These are phyloP conservation scores for Pararge aegeria DNA, from an alignment of 1,140 invertebrate genomes.

Conservation along the genomic window DNA sequence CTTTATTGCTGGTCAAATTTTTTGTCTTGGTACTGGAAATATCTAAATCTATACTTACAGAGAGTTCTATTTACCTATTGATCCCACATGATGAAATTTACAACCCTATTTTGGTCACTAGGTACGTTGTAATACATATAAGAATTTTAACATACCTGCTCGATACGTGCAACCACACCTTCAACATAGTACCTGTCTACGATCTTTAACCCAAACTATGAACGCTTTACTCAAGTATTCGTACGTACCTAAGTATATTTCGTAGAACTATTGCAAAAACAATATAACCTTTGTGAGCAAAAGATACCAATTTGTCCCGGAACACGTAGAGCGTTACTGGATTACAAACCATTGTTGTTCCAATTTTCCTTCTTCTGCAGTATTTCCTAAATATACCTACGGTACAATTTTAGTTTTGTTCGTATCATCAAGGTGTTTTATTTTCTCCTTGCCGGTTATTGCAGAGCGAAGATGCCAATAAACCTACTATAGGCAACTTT, in stretches of 20 bases:
- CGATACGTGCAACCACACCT: too few species aligned
- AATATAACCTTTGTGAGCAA: constrained; percentile 6
- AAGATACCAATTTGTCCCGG: background rate
- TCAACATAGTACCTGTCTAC: background rate
- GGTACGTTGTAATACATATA: too few species aligned
- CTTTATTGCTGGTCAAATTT: too few species aligned
- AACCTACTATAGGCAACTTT: too few species aligned
- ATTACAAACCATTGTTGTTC: constrained; percentile 8
- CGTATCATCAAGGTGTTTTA: background rate
- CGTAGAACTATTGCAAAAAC: background rate
- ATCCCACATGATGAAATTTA: too few species aligned
- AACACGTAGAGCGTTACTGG: background rate
- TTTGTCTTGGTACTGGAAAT: too few species aligned
- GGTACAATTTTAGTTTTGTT: background rate
- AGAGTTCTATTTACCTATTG: too few species aligned
- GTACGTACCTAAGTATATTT: background rate
- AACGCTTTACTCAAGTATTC: background rate
- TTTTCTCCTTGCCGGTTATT: background rate
- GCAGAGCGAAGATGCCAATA: too few species aligned
- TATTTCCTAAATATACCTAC: background rate
- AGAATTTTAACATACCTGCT: too few species aligned
- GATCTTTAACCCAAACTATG: background rate
- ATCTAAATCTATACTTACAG: too few species aligned
- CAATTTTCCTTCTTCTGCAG: constrained; percentile 1
- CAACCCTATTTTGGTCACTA: too few species aligned